Percentiles rank a stretch among this genome's conserved stretches.
phyloP scores from a whole-genome alignment of 2,113 vertebrate genomes.

The Pseudopodoces humilis region DNA sequence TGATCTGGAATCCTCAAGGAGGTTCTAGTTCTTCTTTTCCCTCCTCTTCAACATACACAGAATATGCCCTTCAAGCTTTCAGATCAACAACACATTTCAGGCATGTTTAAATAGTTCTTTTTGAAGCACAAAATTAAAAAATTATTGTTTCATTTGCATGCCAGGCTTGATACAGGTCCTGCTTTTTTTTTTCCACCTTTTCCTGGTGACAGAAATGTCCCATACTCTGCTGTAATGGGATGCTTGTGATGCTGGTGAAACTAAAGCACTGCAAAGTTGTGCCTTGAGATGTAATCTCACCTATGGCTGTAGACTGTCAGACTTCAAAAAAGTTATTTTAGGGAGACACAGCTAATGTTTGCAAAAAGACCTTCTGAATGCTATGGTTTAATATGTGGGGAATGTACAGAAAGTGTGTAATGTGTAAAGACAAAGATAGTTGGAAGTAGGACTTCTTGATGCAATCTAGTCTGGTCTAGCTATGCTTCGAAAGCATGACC shows the following conservation, averaged over 20 bases:
- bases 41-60: background rate
- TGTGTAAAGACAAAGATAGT: background rate
- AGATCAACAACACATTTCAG: background rate
- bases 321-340: background rate
- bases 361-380: background rate
- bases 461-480: background rate
- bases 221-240: background rate
- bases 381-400: background rate
- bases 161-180: background rate
- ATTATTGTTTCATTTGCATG: background rate
- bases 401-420: background rate
- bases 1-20: background rate
- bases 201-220: background rate
- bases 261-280: background rate
- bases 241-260: background rate
- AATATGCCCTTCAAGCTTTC: background rate
- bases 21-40: background rate
- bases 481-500: background rate
- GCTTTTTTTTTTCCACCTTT: too few species aligned
- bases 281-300: background rate
- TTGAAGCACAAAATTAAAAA: background rate
- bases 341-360: background rate
- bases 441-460: background rate
- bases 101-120: background rate
- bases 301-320: background rate